Percentiles rank a stretch among this genome's conserved stretches.
Conservation (phyloP, 2,797 vertebrate genomes). For the Lithobates pipiens region DNA sequence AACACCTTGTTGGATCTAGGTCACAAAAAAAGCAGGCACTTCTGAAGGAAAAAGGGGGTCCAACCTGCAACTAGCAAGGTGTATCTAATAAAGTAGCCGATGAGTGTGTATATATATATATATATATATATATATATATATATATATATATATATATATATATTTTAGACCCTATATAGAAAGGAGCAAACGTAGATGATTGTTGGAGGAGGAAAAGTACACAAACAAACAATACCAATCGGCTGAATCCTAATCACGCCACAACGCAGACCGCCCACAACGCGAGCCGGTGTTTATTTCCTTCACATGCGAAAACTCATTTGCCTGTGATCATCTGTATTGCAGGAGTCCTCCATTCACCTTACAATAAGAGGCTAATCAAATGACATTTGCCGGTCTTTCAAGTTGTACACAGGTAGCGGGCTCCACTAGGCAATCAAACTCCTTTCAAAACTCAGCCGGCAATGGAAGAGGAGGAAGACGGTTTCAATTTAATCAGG, state of each 20-base stretch:
- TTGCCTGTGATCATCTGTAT: constrained; percentile 72
- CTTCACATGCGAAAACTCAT: constrained; percentile 72
- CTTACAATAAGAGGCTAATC: constrained; percentile 74
- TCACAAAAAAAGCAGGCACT: no score
- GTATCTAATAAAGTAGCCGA: no score
- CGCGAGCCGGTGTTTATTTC: constrained; percentile 73
- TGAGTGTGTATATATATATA: no score
- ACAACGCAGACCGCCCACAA: constrained; percentile 68
- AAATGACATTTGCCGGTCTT: constrained; percentile 67
- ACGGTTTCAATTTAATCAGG: constrained; percentile 58
- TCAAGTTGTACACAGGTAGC: constrained; percentile 45
- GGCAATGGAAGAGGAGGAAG: constrained; percentile 40
- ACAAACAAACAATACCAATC: constrained; percentile 37
- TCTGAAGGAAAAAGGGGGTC: no score
- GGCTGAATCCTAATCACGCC: constrained; percentile 73
- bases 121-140: no score
- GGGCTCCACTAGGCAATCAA: constrained; percentile 47
- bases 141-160: no score
- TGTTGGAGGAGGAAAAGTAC: not conserved
- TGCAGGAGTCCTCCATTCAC: constrained; percentile 71
- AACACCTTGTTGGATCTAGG: no score
- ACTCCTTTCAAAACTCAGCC: constrained; percentile 59
- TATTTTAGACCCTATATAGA: no score
- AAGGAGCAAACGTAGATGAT: constrained; percentile 1
- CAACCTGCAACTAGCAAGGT: no score